Evolutionary conservation across 1,140 invertebrate species (phyloP), one percentile per base, ranked within the genome.

Genomic region (Brachionus plicatilis): DNA sequence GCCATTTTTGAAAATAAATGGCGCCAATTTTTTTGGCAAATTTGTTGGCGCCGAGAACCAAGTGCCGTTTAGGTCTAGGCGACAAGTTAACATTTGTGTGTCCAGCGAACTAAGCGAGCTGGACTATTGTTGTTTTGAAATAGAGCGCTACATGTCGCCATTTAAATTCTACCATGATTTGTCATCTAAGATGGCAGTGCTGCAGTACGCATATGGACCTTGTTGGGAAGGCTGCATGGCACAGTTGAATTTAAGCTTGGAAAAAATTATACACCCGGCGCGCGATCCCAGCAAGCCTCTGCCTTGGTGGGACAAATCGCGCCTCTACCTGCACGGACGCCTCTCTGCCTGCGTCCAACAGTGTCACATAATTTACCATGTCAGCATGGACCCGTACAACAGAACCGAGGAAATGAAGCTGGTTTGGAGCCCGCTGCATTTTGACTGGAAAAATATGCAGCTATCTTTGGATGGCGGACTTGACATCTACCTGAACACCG

Each of bases 141-240:
- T 93, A 12, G 89, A 92, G 85, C 88, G 92, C 76, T 95, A 94
- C 86, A 96, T 99, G 94, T 95, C 95, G 17, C 92, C 95, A 0
- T 90, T 98, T 0, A 99, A 99, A 88, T 98, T 96, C 90, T 99
- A 97, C 89, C 96, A 99, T 88, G 97, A 99, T 90, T 92, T 99
- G n/a, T 96, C 95, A 88, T 96, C 94, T 87, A 91, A 91, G 91
- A 86, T 86, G 89, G 86, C 47, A 79, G 29, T 50, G 47, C 76
- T 75, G 53, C 5, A 37, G 29, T 27, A 27, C 47, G 24, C 66
- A 53, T 84, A 72, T 45, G 83, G 83, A 1, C 83, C 78, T 37
- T 99, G 96, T 90, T 99, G 97, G 97, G 97, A 99, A 87, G 96
- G 97, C 0, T 94, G 97, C 0, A 94, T 99, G 86, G 95, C 96